Base-by-base conservation (phyloP, 2,797 vertebrate genomes). In the Poecile montanus region DNA sequence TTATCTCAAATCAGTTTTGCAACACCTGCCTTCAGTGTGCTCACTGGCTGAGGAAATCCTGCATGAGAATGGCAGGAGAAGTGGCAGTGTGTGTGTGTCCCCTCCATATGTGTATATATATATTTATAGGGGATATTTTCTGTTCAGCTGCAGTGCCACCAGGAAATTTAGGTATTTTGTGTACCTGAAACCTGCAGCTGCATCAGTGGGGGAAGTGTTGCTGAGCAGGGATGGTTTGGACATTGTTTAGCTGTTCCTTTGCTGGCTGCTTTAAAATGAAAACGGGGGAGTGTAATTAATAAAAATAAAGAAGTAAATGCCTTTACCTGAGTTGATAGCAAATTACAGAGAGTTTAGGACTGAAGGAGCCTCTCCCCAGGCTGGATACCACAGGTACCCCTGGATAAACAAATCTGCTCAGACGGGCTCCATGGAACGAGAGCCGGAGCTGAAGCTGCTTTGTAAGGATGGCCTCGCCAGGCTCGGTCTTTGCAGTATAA, bases 401-500 rank as follows among this genome's bases (percentile, higher is more conserved):
- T 94, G 96, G 97, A 97, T 92, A 97, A 98, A 97, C 95, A 15
- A 94, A 97, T 95, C 98, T 97, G 96, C 97, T 98, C 96, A 96
- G 97, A 97, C 96, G 97, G 98, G 94, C 94, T 98, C 95, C 97
- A 98, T 94, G 97, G 97, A 98, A 95, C 76, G 93, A 97, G 97
- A 98, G 96, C 56, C 74, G 51, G 45, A 25, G 76, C 94, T 44
- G 85, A 94, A 91, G 50, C 78, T 76, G 95, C 96, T 97, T 95
- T 95, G 91, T 92, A 19, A 89, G 75, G 94, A 42, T 79, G 83
- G 87, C 95, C 84, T 87, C 6, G 36, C 94, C 88, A 71, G n/a
- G 93, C 93, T 95, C 80, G 19, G 78, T 53, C 94, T 83, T 96
- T 96, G 96, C 97, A 88, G 97, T 94, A 85, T 96, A 94, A 97